Evolutionary conservation across 2,797 vertebrate species (phyloP).

Genomic region (Amblyopsis hoosieri): DNA sequence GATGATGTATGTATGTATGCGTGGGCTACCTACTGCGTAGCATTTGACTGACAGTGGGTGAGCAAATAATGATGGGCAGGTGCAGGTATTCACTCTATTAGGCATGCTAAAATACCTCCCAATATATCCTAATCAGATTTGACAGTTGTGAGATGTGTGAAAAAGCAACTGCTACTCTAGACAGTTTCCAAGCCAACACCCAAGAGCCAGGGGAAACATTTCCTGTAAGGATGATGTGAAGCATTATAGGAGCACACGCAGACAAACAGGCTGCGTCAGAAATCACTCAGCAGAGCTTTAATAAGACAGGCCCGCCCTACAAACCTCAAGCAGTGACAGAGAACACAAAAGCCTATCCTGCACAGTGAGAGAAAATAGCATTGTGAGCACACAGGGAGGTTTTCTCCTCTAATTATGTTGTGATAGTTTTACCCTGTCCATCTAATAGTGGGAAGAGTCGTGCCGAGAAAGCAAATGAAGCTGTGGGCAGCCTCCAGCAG

Average conservation of each 20-base stretch:
- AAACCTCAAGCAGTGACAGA: background rate
- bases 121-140: background rate
- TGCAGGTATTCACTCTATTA: background rate
- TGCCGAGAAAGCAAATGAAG: constrained; percentile 46
- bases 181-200: background rate
- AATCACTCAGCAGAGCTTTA: background rate
- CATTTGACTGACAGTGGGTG: constrained; percentile 17
- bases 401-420: constrained; percentile 49
- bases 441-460: constrained; percentile 31
- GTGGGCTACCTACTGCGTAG: background rate
- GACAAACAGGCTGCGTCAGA: constrained; percentile 11
- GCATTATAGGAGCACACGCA: background rate
- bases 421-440: constrained; percentile 34
- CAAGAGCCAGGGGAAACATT: background rate
- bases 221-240: constrained; percentile 10
- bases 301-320: background rate
- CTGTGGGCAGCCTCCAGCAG: constrained; percentile 24
- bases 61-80: background rate
- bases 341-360: constrained; percentile 16
- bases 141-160: background rate
- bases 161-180: background rate
- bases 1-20: constrained; percentile 10
- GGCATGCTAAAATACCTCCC: background rate
- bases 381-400: constrained; percentile 9
- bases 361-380: constrained; percentile 15